Percentiles rank a stretch among this genome's conserved stretches.
Evolutionary conservation across 2,113 vertebrate species (phyloP).

Genomic region (Cichladusa arquata): DNA sequence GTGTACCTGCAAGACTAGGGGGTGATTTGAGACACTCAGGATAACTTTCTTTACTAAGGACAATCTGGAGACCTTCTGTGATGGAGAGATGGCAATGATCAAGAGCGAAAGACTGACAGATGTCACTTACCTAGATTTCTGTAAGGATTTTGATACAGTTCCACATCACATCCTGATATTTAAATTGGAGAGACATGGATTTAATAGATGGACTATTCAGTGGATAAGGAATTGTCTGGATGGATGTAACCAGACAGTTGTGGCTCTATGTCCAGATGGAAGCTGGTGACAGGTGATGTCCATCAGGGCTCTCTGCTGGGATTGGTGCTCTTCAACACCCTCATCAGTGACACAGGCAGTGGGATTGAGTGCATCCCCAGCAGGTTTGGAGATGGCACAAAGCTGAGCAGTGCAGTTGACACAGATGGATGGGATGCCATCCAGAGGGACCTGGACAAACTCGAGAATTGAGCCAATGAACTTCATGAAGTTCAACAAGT

Average conservation of each 20-base stretch:
- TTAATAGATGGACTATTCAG: not conserved
- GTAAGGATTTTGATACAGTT: accelerated
- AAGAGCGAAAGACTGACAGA: not conserved
- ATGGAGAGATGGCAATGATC: not conserved
- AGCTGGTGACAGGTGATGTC: not conserved
- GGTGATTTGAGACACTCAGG: not conserved
- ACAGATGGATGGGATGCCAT: not conserved
- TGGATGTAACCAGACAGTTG: not conserved
- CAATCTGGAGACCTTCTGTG: not conserved
- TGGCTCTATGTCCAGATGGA: not conserved
- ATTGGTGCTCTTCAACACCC: not conserved
- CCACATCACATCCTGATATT: not conserved
- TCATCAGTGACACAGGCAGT: not conserved
- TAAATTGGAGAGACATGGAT: not conserved
- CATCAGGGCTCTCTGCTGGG: accelerated
- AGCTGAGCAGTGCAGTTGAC: not conserved
- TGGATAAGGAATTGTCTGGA: not conserved
- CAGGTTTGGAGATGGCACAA: not conserved
- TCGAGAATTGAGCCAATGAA: too few relatives aligned
- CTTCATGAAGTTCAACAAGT: not conserved
- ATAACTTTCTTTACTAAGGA: not conserved
- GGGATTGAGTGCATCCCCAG: not conserved
- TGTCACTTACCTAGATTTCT: not conserved
- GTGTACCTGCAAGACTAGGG: not conserved
- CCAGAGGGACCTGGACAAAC: not conserved